These are phyloP conservation scores for Leptopterna dolabrata DNA, from an alignment of 2,888 invertebrate species.

Conservation along the genomic window DNA sequence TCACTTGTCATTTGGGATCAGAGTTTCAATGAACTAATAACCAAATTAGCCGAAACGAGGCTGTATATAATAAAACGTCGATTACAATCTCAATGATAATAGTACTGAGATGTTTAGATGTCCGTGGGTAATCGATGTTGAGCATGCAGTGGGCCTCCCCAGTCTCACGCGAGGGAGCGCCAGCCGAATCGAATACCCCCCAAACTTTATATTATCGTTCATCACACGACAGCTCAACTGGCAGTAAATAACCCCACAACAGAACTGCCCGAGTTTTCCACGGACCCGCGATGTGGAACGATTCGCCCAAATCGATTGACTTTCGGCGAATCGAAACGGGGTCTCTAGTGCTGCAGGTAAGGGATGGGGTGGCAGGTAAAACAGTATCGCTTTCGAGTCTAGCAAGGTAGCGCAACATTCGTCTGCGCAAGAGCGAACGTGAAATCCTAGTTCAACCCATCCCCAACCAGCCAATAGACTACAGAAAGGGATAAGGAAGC, in stretches of 20 bases:
- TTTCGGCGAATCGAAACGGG: neutral
- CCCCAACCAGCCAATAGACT: too few relatives aligned
- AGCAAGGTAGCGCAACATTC: too few relatives aligned
- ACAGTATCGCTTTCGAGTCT: too few relatives aligned
- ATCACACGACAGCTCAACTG: constrained; percentile 16
- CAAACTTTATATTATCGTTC: constrained; percentile 17
- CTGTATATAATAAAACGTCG: neutral
- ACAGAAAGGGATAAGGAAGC: too few relatives aligned
- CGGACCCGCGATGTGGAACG: neutral
- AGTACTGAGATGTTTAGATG: neutral
- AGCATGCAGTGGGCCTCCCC: neutral
- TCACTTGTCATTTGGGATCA: neutral
- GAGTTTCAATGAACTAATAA: neutral
- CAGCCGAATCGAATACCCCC: neutral
- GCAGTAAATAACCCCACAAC: neutral
- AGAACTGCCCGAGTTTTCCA: neutral
- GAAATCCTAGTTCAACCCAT: too few relatives aligned
- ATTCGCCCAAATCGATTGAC: neutral
- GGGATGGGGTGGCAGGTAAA: too few relatives aligned
- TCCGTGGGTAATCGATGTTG: neutral
- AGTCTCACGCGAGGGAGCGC: neutral
- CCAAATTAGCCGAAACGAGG: neutral
- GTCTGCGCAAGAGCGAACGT: too few relatives aligned
- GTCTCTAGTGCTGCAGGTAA: too few relatives aligned
- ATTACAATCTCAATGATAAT: neutral